Base-by-base conservation (phyloP, 2,113 vertebrate species). In the Meleagris gallopavo region DNA sequence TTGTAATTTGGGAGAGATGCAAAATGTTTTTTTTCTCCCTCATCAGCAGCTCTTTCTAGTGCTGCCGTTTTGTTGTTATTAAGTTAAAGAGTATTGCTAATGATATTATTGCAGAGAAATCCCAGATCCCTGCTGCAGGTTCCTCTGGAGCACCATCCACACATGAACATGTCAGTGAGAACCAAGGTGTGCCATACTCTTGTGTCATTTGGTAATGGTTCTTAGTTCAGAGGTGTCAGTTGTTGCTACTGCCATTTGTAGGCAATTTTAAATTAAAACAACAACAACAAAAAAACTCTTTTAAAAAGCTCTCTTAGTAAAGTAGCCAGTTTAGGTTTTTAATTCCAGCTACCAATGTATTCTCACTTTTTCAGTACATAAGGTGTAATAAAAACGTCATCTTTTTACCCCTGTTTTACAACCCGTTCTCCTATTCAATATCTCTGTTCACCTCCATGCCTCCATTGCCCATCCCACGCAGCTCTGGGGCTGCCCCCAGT, bases 81-180 rank as follows among this genome's bases (percentile, higher is more conserved):
- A 86, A 66, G 46, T 81, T 88, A 95, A 83, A 75, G 50, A 52
- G n/a, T 73, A 81, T 2, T 70, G 40, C 14, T 95, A 95, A 95
- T 83, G 38, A 54, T 52, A 91, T 88, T 95, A 91, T 75, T 89
- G 43, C 52, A 91, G 91, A 93, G 89, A 95, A 96, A 93, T 50
- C 43, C 65, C 92, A 93, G 92, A 90, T 62, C 43, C 55, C n/a
- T 65, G 36, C 67, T 48, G 15, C 58, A 69, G 67, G 36, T 67
- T 79, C 41, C 34, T 71, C 36, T 12, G 5, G 41, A 94, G 38
- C 50, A 62, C 25, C 64, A 58, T 40, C 13, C 48, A 40, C 11
- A 15, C 1, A 1, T 32, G 5, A 83, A 40, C 19, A 17, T 38
- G 17, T 29, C 43, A 24, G 18, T 34, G 46, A 87, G 70, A 73